Conservation (phyloP, 2,113 vertebrate genomes). For the Alexandromys fortis region DNA sequence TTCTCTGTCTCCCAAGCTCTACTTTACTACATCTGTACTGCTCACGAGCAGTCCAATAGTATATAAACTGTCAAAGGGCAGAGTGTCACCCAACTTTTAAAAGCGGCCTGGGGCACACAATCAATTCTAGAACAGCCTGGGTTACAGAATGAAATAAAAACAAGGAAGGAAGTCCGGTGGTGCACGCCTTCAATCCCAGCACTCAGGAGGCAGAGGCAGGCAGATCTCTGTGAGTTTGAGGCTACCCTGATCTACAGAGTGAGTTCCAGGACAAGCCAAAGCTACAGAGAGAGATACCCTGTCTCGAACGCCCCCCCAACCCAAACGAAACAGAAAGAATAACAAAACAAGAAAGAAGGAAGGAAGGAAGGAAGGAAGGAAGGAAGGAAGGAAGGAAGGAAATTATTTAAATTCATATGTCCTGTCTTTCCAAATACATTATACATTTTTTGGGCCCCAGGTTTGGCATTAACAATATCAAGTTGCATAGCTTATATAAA, state of each 20-base stretch:
- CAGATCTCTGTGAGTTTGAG: no score
- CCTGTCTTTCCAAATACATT: not conserved
- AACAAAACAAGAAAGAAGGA: not conserved
- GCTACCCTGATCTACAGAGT: no score
- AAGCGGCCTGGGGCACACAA: not conserved
- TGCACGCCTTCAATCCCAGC: no score
- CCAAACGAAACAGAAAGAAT: no score
- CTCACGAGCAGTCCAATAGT: not conserved
- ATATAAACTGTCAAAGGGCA: slow-evolving; percentile 10
- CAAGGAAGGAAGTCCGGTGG: not conserved
- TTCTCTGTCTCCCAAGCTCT: not conserved
- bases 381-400: not conserved
- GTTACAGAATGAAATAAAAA: not conserved
- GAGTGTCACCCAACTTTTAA: not conserved
- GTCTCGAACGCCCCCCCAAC: no score
- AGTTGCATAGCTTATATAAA: not conserved
- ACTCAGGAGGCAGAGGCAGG: no score
- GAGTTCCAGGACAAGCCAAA: no score
- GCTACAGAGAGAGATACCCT: no score
- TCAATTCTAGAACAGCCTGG: not conserved
- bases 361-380: not conserved
- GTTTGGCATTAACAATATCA: not conserved
- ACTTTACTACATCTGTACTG: not conserved
- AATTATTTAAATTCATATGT: not conserved
- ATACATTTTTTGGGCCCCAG: not conserved